Evolutionary conservation across 2,797 vertebrate genomes (phyloP).

Genomic region (Cyprinodon diabolis): DNA sequence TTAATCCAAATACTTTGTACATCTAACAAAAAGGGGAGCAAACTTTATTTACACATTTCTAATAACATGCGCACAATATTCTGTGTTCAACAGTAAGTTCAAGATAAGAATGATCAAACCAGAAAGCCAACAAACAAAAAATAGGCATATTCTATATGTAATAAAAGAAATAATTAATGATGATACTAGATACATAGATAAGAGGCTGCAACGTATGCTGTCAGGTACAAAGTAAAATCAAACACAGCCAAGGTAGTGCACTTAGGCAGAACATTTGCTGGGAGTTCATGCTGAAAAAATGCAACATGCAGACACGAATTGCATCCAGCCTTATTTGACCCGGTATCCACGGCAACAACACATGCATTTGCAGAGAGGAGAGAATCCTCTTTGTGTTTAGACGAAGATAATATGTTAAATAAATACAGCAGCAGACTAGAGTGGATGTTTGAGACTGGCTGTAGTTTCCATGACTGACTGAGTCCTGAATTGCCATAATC

Average conservation of each 20-base stretch:
- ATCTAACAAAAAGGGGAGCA: background rate
- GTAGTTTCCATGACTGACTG: constrained; percentile 34
- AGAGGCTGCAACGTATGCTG: background rate
- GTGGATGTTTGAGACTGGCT: constrained; percentile 3
- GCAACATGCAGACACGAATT: constrained; percentile 16
- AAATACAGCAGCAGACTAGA: background rate
- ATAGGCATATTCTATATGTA: background rate
- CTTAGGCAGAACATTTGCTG: background rate
- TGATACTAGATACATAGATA: background rate
- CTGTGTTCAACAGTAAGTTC: background rate
- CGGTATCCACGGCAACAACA: constrained; percentile 59
- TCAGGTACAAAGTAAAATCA: background rate
- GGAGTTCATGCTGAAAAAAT: constrained; percentile 22
- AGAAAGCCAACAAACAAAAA: background rate
- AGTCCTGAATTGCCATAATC: constrained; percentile 41
- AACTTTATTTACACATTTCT: background rate
- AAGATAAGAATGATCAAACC: background rate
- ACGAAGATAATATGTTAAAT: constrained; percentile 18
- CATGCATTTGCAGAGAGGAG: constrained; percentile 12
- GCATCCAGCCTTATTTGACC: constrained; percentile 27
- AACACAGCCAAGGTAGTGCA: background rate
- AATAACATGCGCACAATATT: background rate
- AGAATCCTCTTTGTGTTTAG: background rate
- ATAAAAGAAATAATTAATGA: background rate
- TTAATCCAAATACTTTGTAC: background rate